phyloP scores from a whole-genome alignment of 2,113 vertebrate genomes.

The Rhea americana region DNA sequence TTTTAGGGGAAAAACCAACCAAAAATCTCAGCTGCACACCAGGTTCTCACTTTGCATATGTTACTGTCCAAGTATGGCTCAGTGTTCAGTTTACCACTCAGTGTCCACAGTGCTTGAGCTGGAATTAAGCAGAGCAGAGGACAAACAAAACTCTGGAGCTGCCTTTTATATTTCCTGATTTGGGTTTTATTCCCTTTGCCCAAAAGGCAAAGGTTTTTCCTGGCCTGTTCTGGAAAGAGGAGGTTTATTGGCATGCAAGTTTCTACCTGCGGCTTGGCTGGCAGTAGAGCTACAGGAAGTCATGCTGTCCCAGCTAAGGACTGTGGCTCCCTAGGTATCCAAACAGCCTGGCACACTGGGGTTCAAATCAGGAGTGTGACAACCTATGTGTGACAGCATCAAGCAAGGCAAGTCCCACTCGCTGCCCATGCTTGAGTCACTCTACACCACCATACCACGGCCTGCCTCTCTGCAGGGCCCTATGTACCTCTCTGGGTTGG shows the following conservation, averaged over 20 bases:
- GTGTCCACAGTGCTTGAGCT: neutral
- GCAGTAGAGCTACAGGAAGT: neutral
- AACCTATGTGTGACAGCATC: neutral
- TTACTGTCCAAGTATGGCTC: neutral
- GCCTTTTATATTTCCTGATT: neutral
- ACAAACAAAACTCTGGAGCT: neutral
- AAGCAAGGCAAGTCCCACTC: neutral
- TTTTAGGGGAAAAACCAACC: neutral
- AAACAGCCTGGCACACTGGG: neutral
- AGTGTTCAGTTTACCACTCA: neutral
- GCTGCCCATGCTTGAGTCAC: neutral
- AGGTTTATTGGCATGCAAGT: neutral
- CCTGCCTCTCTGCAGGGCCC: neutral
- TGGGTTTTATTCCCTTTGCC: neutral
- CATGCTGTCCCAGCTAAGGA: neutral
- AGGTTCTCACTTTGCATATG: neutral
- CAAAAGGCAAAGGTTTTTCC: neutral
- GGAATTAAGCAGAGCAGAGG: neutral
- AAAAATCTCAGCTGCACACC: neutral
- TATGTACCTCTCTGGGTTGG: neutral
- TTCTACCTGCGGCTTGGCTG: neutral
- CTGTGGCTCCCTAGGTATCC: neutral
- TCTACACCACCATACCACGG: neutral
- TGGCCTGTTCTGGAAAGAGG: neutral
- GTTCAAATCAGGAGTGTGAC: neutral